phyloP scores from a whole-genome alignment of 1,140 invertebrate species.

The Pseudomyrmex cubaensis region DNA sequence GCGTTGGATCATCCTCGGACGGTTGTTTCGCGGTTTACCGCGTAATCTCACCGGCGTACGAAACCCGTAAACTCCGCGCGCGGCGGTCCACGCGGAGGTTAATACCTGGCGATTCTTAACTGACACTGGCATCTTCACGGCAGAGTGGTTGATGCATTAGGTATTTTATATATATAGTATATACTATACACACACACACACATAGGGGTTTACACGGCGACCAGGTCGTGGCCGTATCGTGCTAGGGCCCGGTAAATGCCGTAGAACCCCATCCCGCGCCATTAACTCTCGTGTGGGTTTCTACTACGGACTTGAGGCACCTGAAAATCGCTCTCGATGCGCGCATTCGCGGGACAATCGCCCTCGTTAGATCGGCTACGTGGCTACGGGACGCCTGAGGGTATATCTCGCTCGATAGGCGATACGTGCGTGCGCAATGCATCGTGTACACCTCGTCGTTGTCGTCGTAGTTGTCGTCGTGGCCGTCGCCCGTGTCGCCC shows the following conservation, averaged over 20 bases:
- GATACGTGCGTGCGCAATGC: conserved; percentile 69
- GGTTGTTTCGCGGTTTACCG: conserved; percentile 16
- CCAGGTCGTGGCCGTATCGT: conserved; percentile 42
- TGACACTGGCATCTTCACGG: conserved; percentile 59
- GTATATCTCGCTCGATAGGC: conserved; percentile 60
- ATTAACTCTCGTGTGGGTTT: conserved; percentile 44
- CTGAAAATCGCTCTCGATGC: conserved; percentile 69
- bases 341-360: conserved; percentile 71
- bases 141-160: conserved; percentile 53
- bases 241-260: conserved; percentile 34
- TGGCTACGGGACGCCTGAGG: conserved; percentile 42
- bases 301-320: conserved; percentile 27
- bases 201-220: conserved; percentile 8
- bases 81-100: not conserved
- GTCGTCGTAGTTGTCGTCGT: not conserved
- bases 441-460: not conserved
- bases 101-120: conserved; percentile 57
- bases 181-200: not conserved
- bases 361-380: conserved; percentile 73
- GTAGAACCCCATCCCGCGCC: conserved; percentile 14
- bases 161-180: not conserved
- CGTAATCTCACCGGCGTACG: not conserved
- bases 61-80: conserved; percentile 3
- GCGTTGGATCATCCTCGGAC: not conserved
- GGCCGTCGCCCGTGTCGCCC: not conserved